Percentiles rank a stretch among this genome's conserved stretches.
Conservation (phyloP, 2,797 vertebrate genomes). For the Benthosema pterotum region DNA sequence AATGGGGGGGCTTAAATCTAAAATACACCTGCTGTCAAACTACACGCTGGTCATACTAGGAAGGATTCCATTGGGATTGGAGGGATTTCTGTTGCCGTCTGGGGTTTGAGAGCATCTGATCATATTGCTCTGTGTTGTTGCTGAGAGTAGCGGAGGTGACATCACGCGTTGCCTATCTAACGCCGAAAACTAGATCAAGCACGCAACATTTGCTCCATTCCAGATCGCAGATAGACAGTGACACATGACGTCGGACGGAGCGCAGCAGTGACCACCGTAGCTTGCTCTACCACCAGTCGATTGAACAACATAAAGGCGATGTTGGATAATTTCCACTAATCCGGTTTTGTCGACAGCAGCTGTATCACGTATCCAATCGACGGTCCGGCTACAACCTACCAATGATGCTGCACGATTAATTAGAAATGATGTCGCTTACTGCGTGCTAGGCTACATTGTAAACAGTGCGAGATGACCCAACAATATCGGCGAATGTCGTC, state of each 20-base stretch:
- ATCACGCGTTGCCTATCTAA: constrained; percentile 53
- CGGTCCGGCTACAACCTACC: neutral
- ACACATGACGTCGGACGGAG: constrained; percentile 31
- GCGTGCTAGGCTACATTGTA: constrained; percentile 34
- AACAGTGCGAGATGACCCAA: constrained; percentile 20
- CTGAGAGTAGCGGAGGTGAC: constrained; percentile 67
- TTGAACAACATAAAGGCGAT: neutral
- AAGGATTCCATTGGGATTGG: too few species aligned
- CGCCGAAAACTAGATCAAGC: constrained; percentile 27
- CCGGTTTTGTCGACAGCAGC: constrained; percentile 43
- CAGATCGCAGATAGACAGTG: neutral
- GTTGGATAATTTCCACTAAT: constrained; percentile 33
- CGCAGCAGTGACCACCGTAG: constrained; percentile 42
- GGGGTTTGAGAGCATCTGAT: neutral
- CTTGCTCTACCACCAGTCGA: too few species aligned
- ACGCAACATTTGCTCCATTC: constrained; percentile 17
- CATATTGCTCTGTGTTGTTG: neutral
- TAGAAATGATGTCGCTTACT: constrained; percentile 46
- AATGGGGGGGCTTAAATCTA: too few species aligned
- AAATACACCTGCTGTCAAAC: too few species aligned
- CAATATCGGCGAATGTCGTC: constrained; percentile 16
- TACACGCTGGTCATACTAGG: too few species aligned
- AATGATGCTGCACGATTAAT: constrained; percentile 17
- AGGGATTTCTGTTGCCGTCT: too few species aligned
- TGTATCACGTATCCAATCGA: constrained; percentile 2